Base-by-base conservation (phyloP, 2,888 invertebrate genomes). In the Chrysolina americana region DNA sequence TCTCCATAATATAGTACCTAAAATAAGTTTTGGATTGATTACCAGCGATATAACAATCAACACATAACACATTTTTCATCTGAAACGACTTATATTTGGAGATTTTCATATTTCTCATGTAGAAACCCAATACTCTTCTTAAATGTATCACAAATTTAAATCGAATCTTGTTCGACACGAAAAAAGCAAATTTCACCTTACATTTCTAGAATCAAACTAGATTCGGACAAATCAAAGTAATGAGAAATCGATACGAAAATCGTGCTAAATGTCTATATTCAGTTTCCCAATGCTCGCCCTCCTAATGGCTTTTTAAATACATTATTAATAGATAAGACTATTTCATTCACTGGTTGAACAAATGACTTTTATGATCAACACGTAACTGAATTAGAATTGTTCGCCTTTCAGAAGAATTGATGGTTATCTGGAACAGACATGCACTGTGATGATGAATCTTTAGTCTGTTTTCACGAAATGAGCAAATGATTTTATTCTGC, bases 261-360 rank as follows among this genome's bases (percentile, higher is more conserved):
- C 48, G 48, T 47, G 41, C 48, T 17, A 15, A 65, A 48, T 65
- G 28, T 65, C 65, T 65, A 65, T 65, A 65, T 65, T 23, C 28
- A 65, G 11, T 65, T 65, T 65, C 48, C 65, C 2, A 41, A n/a
- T 17, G 21, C 11, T 21, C 21, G 48, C 17, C 48, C 21, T 28
- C 19, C 48, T 65, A 65, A 65, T 65, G 65, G 65, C 48, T 65
- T 65, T 65, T 23, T 48, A 41, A 48, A 48, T 65, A 48, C 48
- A 36, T 48, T 48, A 65, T 41, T 47, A 48, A 8, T 65, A 65
- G 65, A 65, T 65, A 65, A 65, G 48, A 48, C n/a, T 65, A 23
- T 65, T n/a, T n/a, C 13, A 65, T 65, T 9, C 28, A 41, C 10
- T 48, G 28, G 65, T 48, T 65, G 10, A 48, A 48, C 48, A 48